Evolutionary conservation across 1,140 invertebrate species (phyloP), one percentile per base, ranked within the genome.

Genomic region (Drosophila sulfurigaster): DNA sequence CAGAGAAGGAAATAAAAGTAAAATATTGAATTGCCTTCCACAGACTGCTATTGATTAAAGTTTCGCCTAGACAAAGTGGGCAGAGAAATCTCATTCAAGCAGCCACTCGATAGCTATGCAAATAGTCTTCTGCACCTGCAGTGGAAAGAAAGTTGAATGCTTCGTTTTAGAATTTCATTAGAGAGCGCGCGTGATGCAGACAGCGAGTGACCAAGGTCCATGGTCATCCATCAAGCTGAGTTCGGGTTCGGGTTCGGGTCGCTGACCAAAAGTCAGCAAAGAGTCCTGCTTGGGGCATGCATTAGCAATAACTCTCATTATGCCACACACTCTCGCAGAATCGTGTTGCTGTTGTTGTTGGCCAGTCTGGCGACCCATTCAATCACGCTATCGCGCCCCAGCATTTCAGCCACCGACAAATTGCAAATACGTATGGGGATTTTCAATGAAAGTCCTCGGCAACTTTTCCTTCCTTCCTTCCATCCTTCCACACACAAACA

Each of bases 291-390:
- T 16, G 57, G 57, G 25, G 20, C 57, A 46, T 88, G 82, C 82
- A 87, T 87, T 87, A 87, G 83, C 82, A 71, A 83, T 87, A 87
- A 87, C 83, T 88, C 83, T 87, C 80, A 87, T 87, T 87, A 87
- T 83, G 79, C 70, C 49, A 67, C 68, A 65, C 62, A 67, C 57
- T 41, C 68, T 48, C 66, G 56, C 49, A 58, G 20, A 25, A 0
- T 25, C 20, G 20, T 25, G 20, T 25, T 20, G 20, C 0, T 20
- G 20, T 20, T 20, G 20, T 20, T 25, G 20, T 25, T 25, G 58
- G 38, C 51, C 65, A 52, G 66, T 57, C 66, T 69, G 65, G 75
- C 75, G 77, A 87, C 60, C 83, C 83, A 87, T 87, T 87, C 83
- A 88, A 80, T 88, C 83, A 88, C 80, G 73, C 72, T 67, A 82